Base-by-base conservation (phyloP, 2,888 invertebrate species). In the Branchipolynoe longqiensis region DNA sequence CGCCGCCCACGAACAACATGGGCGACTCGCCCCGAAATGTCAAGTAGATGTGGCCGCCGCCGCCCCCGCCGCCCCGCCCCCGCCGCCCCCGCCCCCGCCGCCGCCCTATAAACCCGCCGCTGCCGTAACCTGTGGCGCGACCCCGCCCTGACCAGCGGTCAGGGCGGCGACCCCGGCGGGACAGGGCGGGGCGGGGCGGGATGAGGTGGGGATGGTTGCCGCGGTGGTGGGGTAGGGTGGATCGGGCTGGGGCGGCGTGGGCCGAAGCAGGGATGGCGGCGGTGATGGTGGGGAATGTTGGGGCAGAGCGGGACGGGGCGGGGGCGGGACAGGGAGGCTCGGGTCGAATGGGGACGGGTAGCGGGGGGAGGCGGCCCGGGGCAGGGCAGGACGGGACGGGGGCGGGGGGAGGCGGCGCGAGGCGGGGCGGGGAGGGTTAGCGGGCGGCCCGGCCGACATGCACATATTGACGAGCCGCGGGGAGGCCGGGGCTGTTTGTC, bases 1-100 rank as follows among this genome's bases (percentile, higher is more conserved):
- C n/a, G n/a, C n/a, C n/a, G n/a, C n/a, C 54, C 22, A 28, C 31
- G 41, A 78, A 78, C 78, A 78, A 78, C 78, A 78, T 48, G 54
- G 78, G 73, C 25, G 28, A 6, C 28, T 48, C 28, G 6, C 31
- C 18, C 54, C 28, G 78, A 78, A 78, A 78, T 78, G 78, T 78
- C 78, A 78, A 78, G 78, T 78, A 78, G 78, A 78, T 28, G 28
- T 28, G n/a, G n/a, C n/a, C n/a, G 8, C 62, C 8, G 62, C 62
- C 6, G 62, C 25, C 25, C 6, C 6, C n/a, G 14, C 28, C 62
- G 62, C 14, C n/a, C 62, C n/a, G 31, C 6, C n/a, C n/a, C 62
- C 62, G 8, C 48, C 8, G 48, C 48, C 48, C 48, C 8, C 48
- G 8, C 48, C 8, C 48, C 48, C 8, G 8, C 48, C 48, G 48